Conservation (phyloP, 2,797 vertebrate species). For the Siniperca scherzeri region DNA sequence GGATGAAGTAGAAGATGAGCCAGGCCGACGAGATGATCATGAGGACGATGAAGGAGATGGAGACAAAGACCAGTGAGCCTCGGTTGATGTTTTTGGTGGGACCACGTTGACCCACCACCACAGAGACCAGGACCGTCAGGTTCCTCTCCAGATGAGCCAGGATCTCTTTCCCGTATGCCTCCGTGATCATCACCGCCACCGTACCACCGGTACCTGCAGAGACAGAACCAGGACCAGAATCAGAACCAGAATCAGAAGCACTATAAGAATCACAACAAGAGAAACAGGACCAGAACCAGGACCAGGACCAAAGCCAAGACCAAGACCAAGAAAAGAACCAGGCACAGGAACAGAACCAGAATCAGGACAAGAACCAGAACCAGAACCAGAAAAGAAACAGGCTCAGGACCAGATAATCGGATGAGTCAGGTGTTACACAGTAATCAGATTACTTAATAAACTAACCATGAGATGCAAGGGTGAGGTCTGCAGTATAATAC, state of each 20-base stretch:
- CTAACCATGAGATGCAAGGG: too few species aligned
- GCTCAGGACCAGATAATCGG: too few species aligned
- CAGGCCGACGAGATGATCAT: conserved; percentile 98
- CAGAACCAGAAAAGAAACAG: too few species aligned
- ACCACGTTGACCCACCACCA: conserved; percentile 91
- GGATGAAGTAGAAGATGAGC: conserved; percentile 99
- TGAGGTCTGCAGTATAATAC: too few species aligned
- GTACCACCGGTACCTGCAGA: conserved; percentile 93
- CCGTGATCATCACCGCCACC: conserved; percentile 97
- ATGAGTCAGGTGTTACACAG: too few species aligned
- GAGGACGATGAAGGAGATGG: conserved; percentile 97
- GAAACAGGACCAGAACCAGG: not conserved
- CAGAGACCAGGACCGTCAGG: conserved; percentile 92
- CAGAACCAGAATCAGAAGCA: not conserved
- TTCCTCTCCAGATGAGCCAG: conserved; percentile 94
- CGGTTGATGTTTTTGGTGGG: conserved; percentile 92
- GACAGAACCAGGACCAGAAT: not conserved
- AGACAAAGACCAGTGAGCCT: conserved; percentile 96
- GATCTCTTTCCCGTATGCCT: conserved; percentile 94
- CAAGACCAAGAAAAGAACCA: too few species aligned
- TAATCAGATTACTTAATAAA: too few species aligned
- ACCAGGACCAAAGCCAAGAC: not conserved
- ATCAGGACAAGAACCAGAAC: not conserved
- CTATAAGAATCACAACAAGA: not conserved
- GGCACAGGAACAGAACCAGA: not conserved